Conservation (phyloP, 2,113 vertebrate genomes). For the Gadus chalcogrammus region DNA sequence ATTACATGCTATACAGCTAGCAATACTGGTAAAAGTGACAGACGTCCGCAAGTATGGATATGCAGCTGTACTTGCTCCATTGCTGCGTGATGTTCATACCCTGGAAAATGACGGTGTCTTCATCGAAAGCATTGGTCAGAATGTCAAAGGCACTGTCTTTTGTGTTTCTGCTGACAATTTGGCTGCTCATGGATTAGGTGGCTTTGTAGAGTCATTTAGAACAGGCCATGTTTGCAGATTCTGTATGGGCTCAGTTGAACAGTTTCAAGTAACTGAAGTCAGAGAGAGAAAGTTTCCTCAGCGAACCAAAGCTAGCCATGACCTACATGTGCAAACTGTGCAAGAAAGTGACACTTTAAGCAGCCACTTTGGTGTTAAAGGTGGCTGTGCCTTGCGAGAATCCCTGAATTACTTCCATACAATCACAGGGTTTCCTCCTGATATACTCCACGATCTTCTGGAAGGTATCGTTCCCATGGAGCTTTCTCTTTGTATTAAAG, state of each 20-base stretch:
- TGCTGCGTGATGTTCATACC: neutral
- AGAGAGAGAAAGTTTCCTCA: neutral
- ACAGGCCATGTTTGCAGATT: neutral
- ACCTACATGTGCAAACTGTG: conserved; percentile 1
- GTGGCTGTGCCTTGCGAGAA: neutral
- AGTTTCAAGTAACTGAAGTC: neutral
- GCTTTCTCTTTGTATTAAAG: conserved; percentile 7
- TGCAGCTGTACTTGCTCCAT: conserved; percentile 7
- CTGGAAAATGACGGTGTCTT: conserved; percentile 2
- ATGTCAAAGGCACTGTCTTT: conserved; percentile 3
- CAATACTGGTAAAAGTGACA: neutral
- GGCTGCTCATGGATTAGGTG: conserved; percentile 5
- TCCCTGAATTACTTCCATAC: conserved; percentile 2
- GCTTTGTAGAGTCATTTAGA: conserved; percentile 5
- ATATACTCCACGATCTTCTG: conserved; percentile 3
- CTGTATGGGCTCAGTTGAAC: conserved; percentile 3
- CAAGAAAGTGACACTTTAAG: neutral
- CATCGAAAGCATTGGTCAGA: conserved; percentile 7
- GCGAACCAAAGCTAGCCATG: conserved; percentile 8
- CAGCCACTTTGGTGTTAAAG: conserved; percentile 11
- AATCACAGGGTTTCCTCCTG: conserved; percentile 4
- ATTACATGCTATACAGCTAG: conserved; percentile 1
- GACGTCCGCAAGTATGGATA: conserved; percentile 1
- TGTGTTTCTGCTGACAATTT: conserved; percentile 11
- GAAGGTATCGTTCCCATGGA: neutral